Evolutionary conservation across 2,888 invertebrate genomes (phyloP).

Genomic region (Celastrina argiolus): DNA sequence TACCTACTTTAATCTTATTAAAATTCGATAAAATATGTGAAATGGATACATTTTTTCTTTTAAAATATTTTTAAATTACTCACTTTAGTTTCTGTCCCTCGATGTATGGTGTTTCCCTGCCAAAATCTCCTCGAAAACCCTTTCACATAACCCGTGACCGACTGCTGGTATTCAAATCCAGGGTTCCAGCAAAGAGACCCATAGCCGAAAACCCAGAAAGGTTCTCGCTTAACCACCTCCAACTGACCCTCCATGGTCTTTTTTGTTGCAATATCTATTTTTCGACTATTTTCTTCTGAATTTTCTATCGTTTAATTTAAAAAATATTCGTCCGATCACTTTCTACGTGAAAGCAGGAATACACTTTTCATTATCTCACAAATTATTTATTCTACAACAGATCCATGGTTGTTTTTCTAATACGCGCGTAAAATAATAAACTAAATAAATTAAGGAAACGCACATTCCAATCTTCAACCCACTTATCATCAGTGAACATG

Average conservation of each 20-base stretch:
- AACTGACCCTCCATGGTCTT: slow-evolving; percentile 11
- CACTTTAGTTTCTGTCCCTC: slow-evolving; percentile 86
- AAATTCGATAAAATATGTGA: neutral
- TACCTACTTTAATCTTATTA: neutral
- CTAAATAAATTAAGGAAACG: neutral
- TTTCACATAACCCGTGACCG: slow-evolving; percentile 87
- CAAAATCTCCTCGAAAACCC: slow-evolving; percentile 93
- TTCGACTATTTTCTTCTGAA: slow-evolving; percentile 20
- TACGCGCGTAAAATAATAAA: slow-evolving; percentile 15
- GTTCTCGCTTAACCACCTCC: slow-evolving; percentile 54
- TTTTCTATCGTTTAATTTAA: slow-evolving; percentile 21
- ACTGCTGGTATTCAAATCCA: slow-evolving; percentile 90
- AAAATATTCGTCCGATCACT: neutral
- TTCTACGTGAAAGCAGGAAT: slow-evolving; percentile 7
- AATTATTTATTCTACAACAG: slow-evolving; percentile 6
- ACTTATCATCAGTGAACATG: neutral
- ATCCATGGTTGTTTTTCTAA: neutral
- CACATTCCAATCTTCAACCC: neutral
- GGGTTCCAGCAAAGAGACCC: slow-evolving; percentile 97
- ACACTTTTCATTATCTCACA: slow-evolving; percentile 8
- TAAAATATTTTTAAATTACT: slow-evolving; percentile 25
- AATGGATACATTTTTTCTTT: neutral
- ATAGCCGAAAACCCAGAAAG: slow-evolving; percentile 95
- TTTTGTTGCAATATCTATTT: slow-evolving; percentile 29
- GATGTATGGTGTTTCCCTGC: slow-evolving; percentile 92